These are phyloP conservation scores for Apeira syringaria DNA, from an alignment of 2,888 invertebrate species.

Conservation along the genomic window DNA sequence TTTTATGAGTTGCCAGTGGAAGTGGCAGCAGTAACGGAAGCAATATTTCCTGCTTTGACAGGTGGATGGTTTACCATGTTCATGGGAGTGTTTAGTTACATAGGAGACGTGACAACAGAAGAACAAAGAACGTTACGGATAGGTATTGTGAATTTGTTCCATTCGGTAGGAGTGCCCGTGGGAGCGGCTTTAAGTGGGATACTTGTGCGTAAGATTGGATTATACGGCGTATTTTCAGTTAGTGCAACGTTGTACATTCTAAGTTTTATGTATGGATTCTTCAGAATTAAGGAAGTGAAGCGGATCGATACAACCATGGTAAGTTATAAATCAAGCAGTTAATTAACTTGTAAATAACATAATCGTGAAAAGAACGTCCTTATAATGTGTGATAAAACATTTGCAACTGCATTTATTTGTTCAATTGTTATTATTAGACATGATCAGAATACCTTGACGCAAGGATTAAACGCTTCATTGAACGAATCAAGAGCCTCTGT, in stretches of 20 bases:
- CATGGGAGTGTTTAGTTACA: conserved; percentile 95
- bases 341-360: conserved; percentile 6
- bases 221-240: conserved; percentile 92
- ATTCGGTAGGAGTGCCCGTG: conserved; percentile 93
- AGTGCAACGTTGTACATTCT: conserved; percentile 89
- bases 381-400: too few species aligned
- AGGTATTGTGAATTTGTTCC: conserved; percentile 94
- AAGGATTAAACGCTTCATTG: conserved; percentile 50
- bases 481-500: conserved; percentile 47
- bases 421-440: conserved; percentile 5
- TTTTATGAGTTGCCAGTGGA: conserved; percentile 92
- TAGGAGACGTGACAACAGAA: conserved; percentile 93
- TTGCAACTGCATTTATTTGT: background rate
- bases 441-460: conserved; percentile 31
- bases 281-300: conserved; percentile 88
- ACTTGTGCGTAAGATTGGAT: conserved; percentile 88
- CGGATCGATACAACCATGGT: conserved; percentile 57
- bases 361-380: conserved; percentile 5
- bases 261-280: conserved; percentile 89
- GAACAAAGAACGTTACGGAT: conserved; percentile 93
- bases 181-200: conserved; percentile 95
- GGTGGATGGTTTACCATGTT: conserved; percentile 96
- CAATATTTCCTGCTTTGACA: conserved; percentile 91
- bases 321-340: conserved; percentile 40
- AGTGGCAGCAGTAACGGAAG: conserved; percentile 90